Evolutionary conservation across 2,888 invertebrate species (phyloP).

Genomic region (Metallyticus violacea): DNA sequence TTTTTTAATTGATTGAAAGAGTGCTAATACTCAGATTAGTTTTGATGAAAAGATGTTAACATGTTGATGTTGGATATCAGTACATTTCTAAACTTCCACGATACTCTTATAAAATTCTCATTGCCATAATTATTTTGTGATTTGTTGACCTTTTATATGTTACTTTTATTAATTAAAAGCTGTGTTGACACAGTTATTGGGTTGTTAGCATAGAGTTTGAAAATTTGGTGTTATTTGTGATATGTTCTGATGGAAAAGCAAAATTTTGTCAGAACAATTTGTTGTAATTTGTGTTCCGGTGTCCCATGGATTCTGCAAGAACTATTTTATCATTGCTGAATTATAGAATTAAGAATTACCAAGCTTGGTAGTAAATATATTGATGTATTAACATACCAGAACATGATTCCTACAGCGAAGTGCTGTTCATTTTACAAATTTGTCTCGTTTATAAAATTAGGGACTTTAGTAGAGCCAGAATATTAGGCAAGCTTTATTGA

Average conservation of each 20-base stretch:
- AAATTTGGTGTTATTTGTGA: neutral
- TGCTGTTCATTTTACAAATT: neutral
- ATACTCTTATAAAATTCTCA: conserved; percentile 14
- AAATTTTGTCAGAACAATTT: neutral
- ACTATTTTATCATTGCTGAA: neutral
- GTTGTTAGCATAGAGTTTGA: neutral
- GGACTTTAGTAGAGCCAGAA: neutral
- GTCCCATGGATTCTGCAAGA: neutral
- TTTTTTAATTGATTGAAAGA: neutral
- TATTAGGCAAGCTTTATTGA: neutral
- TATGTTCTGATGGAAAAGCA: neutral
- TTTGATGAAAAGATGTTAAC: neutral
- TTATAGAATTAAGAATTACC: neutral
- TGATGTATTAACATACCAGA: neutral
- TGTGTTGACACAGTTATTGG: neutral
- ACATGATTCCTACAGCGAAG: neutral
- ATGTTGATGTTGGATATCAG: neutral
- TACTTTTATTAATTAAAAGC: neutral
- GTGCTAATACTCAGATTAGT: neutral
- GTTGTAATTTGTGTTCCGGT: conserved; percentile 5
- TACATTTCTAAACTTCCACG: neutral
- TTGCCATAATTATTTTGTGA: neutral
- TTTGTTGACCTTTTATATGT: conserved; percentile 11
- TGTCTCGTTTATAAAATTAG: neutral
- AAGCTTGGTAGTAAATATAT: neutral